phyloP scores from a whole-genome alignment of 2,113 vertebrate species.

The Syngnathoides biaculeatus region DNA sequence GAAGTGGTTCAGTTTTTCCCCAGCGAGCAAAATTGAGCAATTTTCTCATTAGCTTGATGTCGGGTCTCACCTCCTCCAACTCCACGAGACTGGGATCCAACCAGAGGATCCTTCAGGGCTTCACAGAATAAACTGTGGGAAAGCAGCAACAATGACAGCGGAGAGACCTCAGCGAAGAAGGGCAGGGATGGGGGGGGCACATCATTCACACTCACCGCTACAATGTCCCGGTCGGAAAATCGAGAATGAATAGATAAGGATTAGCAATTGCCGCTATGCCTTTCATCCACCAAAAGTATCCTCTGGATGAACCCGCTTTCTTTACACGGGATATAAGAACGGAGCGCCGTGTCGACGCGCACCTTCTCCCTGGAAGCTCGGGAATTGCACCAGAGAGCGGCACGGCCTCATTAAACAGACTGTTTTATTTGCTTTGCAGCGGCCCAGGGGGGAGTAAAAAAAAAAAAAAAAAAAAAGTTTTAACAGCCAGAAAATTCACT shows the following conservation, averaged over 20 bases:
- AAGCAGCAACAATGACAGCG: slow-evolving; percentile 28
- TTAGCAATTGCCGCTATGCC: slow-evolving; percentile 46
- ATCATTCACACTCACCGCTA: slow-evolving; percentile 24
- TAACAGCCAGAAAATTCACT: slow-evolving; percentile 62
- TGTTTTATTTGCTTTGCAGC: slow-evolving; percentile 67
- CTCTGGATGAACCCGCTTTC: slow-evolving; percentile 63
- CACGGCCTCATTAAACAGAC: slow-evolving; percentile 60
- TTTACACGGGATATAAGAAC: slow-evolving; percentile 45
- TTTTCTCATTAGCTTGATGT: slow-evolving; percentile 46
- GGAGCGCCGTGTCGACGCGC: slow-evolving; percentile 32
- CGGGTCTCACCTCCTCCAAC: slow-evolving; percentile 35
- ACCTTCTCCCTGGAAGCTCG: slow-evolving; percentile 50
- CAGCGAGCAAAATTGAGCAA: background rate
- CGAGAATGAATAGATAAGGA: slow-evolving; percentile 58
- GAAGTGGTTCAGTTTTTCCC: slow-evolving; percentile 41
- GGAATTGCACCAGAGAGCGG: slow-evolving; percentile 47
- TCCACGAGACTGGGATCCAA: slow-evolving; percentile 31
- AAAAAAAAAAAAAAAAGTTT: too few species aligned
- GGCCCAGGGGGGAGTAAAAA: slow-evolving; percentile 45
- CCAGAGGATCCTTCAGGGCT: slow-evolving; percentile 43
- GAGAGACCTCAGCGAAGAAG: slow-evolving; percentile 21
- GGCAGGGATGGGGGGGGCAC: background rate
- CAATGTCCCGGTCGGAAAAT: slow-evolving; percentile 27
- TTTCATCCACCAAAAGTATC: slow-evolving; percentile 65
- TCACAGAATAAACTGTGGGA: slow-evolving; percentile 40